Base-by-base conservation (phyloP, 2,888 invertebrate genomes). In the Meiosimyza decipiens region DNA sequence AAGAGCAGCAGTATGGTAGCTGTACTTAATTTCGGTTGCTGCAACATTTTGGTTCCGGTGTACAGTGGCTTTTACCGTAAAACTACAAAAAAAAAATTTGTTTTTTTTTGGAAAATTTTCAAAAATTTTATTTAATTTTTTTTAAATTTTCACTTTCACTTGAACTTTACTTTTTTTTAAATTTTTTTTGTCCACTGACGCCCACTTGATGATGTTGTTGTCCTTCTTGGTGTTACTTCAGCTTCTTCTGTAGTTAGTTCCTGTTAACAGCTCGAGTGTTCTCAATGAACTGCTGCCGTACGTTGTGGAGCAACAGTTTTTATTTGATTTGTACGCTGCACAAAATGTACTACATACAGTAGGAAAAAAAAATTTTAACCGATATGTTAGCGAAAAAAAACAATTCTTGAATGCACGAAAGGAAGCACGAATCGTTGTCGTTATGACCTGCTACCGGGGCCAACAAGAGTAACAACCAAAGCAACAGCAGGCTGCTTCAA, bases 271-370 rank as follows among this genome's bases (percentile, higher is more conserved):
- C 80, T 79, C 80, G 79, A 81, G 78, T 80, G 84, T 83, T 82
- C 85, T 84, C 82, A 83, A 84, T 84, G 81, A 84, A 84, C 84
- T 84, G 84, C 77, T 82, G 77, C 72, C 78, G 74, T 71, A 75
- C 71, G 70, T 73, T 73, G 77, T 74, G 76, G 82, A 82, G 84
- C 84, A 84, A 84, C 84, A 84, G 84, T 84, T 84, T 84, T 84
- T 84, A 84, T 84, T 80, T 78, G 78, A 75, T 79, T 76, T 73
- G 71, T 81, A 40, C 40, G 82, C 54, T 54, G 70, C 54, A 70
- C 54, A 40, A 16, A 57, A 9, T 13, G 12, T 18, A 22, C 57
- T 18, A 22, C 57, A 57, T 9, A 22, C 28, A 57, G 33, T 16
- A 64, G 6, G 9, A 52, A 28, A 50, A 57, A 49, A 28, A 52